These are phyloP conservation scores for Sternotherus odoratus DNA, from an alignment of 2,797 vertebrate species.

Conservation along the genomic window DNA sequence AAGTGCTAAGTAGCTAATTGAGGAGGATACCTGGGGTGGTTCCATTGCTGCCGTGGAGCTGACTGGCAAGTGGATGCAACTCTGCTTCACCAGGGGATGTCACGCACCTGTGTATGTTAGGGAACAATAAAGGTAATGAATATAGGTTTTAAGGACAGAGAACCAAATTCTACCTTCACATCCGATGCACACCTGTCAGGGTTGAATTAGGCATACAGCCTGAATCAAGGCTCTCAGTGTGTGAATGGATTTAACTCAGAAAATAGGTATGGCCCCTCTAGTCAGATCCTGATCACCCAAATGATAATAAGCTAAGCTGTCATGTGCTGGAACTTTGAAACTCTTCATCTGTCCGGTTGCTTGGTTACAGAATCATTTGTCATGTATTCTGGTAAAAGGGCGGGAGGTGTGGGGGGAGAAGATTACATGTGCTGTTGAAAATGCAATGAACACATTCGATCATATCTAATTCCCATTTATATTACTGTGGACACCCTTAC, in stretches of 20 bases:
- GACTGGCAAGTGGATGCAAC: constrained; percentile 15
- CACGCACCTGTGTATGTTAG: neutral
- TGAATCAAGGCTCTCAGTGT: neutral
- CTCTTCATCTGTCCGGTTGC: constrained; percentile 81
- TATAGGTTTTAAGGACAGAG: constrained; percentile 27
- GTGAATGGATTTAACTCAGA: constrained; percentile 38
- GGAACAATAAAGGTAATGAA: constrained; percentile 31
- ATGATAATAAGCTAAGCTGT: constrained; percentile 45
- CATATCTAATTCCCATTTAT: constrained; percentile 85
- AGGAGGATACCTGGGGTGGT: neutral
- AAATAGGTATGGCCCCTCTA: neutral
- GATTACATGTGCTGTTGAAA: constrained; percentile 80
- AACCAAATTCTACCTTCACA: neutral
- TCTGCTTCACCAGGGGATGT: constrained; percentile 21
- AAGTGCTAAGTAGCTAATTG: neutral
- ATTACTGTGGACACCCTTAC: constrained; percentile 80
- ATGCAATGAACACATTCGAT: constrained; percentile 79
- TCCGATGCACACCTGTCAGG: constrained; percentile 16
- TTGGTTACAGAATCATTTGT: constrained; percentile 84
- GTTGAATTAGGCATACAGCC: constrained; percentile 21
- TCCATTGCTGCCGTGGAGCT: constrained; percentile 9
- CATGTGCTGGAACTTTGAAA: constrained; percentile 81
- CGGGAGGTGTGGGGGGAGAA: constrained; percentile 72
- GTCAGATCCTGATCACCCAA: constrained; percentile 34
- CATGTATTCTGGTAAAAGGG: constrained; percentile 75